Conservation (phyloP, 1,140 invertebrate species). For the Heliconius hewitsoni region DNA sequence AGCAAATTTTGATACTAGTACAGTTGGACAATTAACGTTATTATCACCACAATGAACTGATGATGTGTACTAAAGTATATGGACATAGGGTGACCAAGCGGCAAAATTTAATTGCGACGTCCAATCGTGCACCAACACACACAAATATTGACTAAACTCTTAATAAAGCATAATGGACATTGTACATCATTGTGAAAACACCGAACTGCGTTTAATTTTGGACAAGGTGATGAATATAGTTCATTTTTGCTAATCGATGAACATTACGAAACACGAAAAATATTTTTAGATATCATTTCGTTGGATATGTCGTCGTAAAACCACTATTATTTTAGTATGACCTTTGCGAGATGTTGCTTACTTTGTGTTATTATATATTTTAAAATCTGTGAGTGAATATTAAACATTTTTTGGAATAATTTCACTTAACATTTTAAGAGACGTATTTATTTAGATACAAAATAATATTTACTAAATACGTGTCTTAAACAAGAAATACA, state of each 20-base stretch:
- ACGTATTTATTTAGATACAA: background rate
- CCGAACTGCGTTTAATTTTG: conserved; percentile 50
- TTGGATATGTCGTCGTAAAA: conserved; percentile 47
- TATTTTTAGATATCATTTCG: conserved; percentile 76
- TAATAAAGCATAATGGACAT: conserved; percentile 71
- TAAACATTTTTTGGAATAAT: background rate
- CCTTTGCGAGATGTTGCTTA: background rate
- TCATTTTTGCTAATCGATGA: conserved; percentile 69
- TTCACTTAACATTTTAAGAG: background rate
- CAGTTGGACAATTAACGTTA: background rate
- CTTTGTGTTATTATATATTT: conserved; percentile 7
- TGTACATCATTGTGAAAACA: conserved; percentile 51
- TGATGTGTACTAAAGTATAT: conserved; percentile 38
- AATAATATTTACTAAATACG: too few relatives aligned
- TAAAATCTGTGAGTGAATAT: background rate
- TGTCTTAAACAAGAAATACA: too few relatives aligned
- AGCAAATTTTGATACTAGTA: conserved; percentile 6
- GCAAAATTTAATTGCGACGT: conserved; percentile 65
- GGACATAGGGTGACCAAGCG: conserved; percentile 46
- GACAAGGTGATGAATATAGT: conserved; percentile 58
- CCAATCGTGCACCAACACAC: conserved; percentile 44
- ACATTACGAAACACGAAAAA: conserved; percentile 70
- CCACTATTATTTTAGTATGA: conserved; percentile 30
- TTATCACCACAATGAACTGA: conserved; percentile 40
- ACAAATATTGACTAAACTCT: conserved; percentile 71